These are phyloP conservation scores for Rhizoglyphus robini DNA, from an alignment of 1,140 invertebrate species.

Conservation along the genomic window DNA sequence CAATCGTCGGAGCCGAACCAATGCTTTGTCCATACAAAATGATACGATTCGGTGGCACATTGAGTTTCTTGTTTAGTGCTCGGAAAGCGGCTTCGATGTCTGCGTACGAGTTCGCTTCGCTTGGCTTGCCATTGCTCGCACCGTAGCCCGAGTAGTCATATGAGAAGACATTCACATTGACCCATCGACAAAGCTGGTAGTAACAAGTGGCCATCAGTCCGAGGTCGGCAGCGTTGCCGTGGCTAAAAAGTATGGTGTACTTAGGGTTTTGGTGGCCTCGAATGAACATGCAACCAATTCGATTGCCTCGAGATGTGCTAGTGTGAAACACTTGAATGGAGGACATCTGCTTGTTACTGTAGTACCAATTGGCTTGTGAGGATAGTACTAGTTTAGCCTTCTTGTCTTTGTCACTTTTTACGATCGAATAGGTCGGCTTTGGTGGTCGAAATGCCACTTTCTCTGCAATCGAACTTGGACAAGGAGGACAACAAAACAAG, in stretches of 20 bases:
- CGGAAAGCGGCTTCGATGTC: constrained; percentile 42
- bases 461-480: too few species aligned
- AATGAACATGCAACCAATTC: constrained; percentile 91
- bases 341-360: too few species aligned
- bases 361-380: too few species aligned
- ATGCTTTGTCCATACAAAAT: constrained; percentile 41
- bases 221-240: constrained; percentile 36
- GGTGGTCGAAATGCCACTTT: too few species aligned
- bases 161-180: constrained; percentile 33
- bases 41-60: constrained; percentile 38
- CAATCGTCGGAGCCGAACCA: constrained; percentile 41
- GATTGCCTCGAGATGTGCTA: too few species aligned
- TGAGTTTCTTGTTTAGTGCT: constrained; percentile 34
- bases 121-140: constrained; percentile 34
- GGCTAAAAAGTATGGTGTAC: constrained; percentile 39
- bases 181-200: background rate
- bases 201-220: constrained; percentile 38
- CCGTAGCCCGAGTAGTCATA: constrained; percentile 42
- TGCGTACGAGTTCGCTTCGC: constrained; percentile 42
- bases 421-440: too few species aligned
- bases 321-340: too few species aligned
- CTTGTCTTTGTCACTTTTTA: too few species aligned
- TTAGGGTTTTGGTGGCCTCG: too few species aligned
- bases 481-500: too few species aligned
- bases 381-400: too few species aligned